A percentile compares a stretch with the other conserved stretches of the same genome.
Conservation (phyloP, 2,888 invertebrate species). For the Plusia festucae region DNA sequence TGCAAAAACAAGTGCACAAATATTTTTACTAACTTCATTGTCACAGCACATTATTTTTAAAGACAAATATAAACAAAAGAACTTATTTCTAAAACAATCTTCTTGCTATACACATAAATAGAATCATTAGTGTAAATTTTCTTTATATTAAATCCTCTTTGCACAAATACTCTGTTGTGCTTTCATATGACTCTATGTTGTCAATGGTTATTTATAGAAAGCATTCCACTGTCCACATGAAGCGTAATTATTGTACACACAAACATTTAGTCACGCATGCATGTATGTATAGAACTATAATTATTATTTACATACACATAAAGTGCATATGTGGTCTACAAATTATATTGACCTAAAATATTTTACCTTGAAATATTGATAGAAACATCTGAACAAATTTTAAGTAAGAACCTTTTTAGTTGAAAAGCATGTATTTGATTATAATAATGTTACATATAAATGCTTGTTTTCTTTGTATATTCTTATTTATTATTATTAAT, state of each 20-base stretch:
- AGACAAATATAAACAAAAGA: slow-evolving; percentile 15
- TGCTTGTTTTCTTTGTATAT: background rate
- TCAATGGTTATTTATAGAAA: slow-evolving; percentile 82
- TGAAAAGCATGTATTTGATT: background rate
- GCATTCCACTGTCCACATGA: slow-evolving; percentile 82
- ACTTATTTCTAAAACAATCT: slow-evolving; percentile 1
- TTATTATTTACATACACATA: slow-evolving; percentile 2
- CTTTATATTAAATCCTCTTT: slow-evolving; percentile 44
- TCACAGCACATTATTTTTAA: slow-evolving; percentile 55
- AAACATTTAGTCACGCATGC: slow-evolving; percentile 59
- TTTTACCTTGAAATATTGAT: background rate
- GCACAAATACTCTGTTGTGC: slow-evolving; percentile 43
- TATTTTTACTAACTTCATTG: slow-evolving; percentile 65
- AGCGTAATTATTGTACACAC: slow-evolving; percentile 65
- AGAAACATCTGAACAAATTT: slow-evolving; percentile 25
- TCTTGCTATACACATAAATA: background rate
- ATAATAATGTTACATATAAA: background rate
- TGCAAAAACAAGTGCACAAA: slow-evolving; percentile 51
- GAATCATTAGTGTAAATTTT: background rate
- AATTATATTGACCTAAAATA: slow-evolving; percentile 8
- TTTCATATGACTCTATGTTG: slow-evolving; percentile 63
- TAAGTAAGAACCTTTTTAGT: background rate
- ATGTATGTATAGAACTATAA: slow-evolving; percentile 49
- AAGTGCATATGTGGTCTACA: background rate
- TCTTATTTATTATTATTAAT: background rate